These are phyloP conservation scores for Leuciscus waleckii DNA, from an alignment of 2,797 vertebrate genomes.

Conservation along the genomic window DNA sequence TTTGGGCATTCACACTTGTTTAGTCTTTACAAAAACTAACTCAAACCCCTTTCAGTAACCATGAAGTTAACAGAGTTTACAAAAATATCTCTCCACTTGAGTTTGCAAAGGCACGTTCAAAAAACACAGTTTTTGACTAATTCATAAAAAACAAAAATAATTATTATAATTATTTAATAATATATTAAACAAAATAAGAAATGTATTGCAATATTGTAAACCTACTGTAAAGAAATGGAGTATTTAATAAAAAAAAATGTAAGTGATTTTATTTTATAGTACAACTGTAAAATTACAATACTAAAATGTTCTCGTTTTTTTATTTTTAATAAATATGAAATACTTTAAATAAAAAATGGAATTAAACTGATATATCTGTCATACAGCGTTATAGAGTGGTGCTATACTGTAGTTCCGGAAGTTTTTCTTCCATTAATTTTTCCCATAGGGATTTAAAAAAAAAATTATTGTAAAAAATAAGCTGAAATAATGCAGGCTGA, in stretches of 20 bases:
- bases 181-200: background rate
- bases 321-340: background rate
- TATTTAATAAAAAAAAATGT: too few relatives aligned
- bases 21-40: background rate
- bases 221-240: background rate
- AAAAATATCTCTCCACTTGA: background rate
- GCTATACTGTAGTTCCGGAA: fast-evolving
- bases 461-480: background rate
- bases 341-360: background rate
- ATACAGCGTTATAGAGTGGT: background rate
- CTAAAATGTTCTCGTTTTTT: background rate
- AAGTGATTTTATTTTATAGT: background rate
- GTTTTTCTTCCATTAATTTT: background rate
- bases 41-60: too few relatives aligned
- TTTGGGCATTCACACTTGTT: background rate
- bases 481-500: background rate
- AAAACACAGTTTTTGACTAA: background rate
- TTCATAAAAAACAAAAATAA: background rate
- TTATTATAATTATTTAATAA: background rate
- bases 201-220: background rate
- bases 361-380: background rate
- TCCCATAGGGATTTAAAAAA: background rate
- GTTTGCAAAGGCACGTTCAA: background rate
- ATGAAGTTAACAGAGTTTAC: too few relatives aligned
- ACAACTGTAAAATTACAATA: background rate